Percentiles rank a stretch among this genome's conserved stretches.
Evolutionary conservation across 2,113 vertebrate species (phyloP).

Genomic region (Elachura formosa): DNA sequence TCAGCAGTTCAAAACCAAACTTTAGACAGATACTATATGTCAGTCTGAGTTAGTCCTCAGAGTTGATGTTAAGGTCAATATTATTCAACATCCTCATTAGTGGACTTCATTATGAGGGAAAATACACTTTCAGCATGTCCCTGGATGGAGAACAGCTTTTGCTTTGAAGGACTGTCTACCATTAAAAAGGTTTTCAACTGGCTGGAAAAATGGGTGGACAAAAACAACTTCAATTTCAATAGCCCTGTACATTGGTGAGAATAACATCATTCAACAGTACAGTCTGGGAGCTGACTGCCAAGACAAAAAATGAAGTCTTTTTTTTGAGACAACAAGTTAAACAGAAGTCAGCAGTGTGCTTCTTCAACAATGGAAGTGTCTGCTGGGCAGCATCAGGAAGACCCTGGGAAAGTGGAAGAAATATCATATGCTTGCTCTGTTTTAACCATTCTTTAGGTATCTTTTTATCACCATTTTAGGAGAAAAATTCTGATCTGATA

Average conservation of each 20-base stretch:
- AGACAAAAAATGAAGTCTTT: background rate
- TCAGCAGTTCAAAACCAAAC: slow-evolving; percentile 12
- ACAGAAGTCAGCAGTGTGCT: background rate
- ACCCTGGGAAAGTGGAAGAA: background rate
- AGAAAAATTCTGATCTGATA: background rate
- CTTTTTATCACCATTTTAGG: background rate
- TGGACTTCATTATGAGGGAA: background rate
- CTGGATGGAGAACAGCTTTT: background rate
- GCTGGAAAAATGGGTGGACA: background rate
- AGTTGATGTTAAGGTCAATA: background rate
- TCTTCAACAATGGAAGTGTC: background rate
- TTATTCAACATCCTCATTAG: slow-evolving; percentile 29
- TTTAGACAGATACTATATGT: background rate
- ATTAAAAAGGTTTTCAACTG: background rate
- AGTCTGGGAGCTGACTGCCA: background rate
- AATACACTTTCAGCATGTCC: background rate
- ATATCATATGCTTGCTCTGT: background rate
- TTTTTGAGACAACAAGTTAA: background rate
- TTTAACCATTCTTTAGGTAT: background rate
- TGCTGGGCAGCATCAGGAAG: background rate
- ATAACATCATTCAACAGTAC: background rate
- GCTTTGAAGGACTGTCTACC: background rate
- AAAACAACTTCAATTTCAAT: background rate
- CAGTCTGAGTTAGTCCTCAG: background rate
- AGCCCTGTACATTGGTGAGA: background rate